These are phyloP conservation scores for Lagopus leucura DNA, from an alignment of 2,113 vertebrate genomes.

Conservation along the genomic window DNA sequence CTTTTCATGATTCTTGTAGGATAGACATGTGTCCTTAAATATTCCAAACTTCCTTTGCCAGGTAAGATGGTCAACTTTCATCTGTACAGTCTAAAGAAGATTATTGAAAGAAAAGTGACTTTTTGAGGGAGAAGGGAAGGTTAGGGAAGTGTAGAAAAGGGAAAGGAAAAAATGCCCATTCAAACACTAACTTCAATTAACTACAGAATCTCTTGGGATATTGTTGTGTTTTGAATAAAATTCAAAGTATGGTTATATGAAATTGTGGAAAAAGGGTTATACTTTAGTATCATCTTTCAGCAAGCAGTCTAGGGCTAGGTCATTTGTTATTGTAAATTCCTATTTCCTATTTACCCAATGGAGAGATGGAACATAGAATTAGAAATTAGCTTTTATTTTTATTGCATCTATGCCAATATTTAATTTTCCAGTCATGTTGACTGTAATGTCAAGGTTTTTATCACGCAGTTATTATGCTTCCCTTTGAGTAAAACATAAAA, in stretches of 20 bases:
- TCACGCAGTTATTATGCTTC: neutral
- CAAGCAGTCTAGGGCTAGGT: neutral
- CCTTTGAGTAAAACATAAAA: neutral
- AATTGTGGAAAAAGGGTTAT: neutral
- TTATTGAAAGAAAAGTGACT: neutral
- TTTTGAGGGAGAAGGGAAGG: neutral
- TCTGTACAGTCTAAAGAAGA: neutral
- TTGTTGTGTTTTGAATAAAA: neutral
- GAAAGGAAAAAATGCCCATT: neutral
- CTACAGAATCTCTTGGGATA: neutral
- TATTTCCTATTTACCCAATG: neutral
- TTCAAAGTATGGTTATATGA: neutral
- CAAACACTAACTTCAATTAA: neutral
- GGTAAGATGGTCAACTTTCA: neutral
- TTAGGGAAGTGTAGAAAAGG: no score
- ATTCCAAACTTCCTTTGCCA: neutral
- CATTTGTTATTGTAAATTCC: neutral
- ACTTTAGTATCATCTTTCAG: neutral
- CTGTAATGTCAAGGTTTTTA: neutral
- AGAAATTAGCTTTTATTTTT: neutral
- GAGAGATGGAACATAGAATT: neutral
- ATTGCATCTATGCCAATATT: neutral
- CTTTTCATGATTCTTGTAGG: conserved; percentile 27
- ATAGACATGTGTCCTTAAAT: neutral
- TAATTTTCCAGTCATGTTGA: neutral